A percentile compares a stretch with the other conserved stretches of the same genome.
Conservation (phyloP, 2,113 vertebrate genomes). For the Pollachius pollachius region DNA sequence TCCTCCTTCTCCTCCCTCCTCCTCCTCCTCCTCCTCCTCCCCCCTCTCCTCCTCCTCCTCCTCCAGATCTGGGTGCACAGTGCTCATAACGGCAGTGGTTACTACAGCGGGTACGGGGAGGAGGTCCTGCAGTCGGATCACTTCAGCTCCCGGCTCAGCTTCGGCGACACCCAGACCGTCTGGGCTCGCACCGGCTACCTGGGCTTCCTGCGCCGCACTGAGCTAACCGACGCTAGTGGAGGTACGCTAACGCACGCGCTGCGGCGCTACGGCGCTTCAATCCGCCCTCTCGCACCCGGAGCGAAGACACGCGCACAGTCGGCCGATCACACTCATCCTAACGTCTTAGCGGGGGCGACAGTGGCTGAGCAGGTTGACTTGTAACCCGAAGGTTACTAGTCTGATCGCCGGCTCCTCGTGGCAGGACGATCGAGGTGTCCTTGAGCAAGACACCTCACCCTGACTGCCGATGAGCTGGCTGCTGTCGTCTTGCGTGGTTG, state of each 20-base stretch:
- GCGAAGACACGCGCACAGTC: constrained; percentile 1
- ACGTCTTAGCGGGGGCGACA: too few species aligned
- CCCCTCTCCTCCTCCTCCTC: not conserved
- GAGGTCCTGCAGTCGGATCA: constrained; percentile 96
- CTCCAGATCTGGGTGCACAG: constrained; percentile 97
- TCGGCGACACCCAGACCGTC: constrained; percentile 93
- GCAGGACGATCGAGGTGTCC: too few species aligned
- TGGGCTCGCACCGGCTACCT: constrained; percentile 96
- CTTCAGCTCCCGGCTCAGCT: constrained; percentile 93
- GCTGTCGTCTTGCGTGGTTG: too few species aligned
- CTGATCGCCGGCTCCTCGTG: too few species aligned
- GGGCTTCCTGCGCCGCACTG: constrained; percentile 94
- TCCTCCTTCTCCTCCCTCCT: too few species aligned
- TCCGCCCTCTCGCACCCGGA: too few species aligned
- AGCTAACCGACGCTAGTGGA: constrained; percentile 96
- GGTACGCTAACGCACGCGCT: constrained; percentile 61
- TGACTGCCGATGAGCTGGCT: too few species aligned
- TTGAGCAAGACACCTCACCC: too few species aligned
- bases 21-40: too few species aligned
- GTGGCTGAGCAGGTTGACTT: too few species aligned
- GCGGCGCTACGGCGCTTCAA: not conserved
- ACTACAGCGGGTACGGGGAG: constrained; percentile 96
- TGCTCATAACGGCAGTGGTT: constrained; percentile 94
- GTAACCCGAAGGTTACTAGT: too few species aligned
- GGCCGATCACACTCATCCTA: not conserved